Evolutionary conservation across 2,113 vertebrate genomes (phyloP).

Genomic region (Colossoma macropomum): DNA sequence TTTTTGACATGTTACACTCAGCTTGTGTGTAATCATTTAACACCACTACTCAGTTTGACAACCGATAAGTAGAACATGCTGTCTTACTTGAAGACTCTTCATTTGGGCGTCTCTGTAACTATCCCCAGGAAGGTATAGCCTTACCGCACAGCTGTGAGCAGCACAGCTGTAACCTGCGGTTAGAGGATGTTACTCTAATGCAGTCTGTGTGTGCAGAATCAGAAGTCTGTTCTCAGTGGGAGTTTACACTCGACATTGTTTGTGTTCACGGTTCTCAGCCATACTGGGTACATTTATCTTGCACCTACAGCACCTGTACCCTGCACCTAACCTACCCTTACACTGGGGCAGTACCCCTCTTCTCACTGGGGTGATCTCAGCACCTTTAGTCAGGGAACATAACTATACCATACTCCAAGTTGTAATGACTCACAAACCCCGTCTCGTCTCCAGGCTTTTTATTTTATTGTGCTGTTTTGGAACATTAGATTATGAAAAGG

Average conservation of each 20-base stretch:
- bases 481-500: too few species aligned
- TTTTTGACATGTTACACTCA: too few species aligned
- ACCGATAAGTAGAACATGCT: neutral
- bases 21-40: too few species aligned
- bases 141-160: neutral
- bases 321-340: too few species aligned
- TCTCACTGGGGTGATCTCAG: too few species aligned
- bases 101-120: constrained; percentile 33
- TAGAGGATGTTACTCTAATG: neutral
- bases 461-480: too few species aligned
- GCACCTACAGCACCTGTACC: too few species aligned
- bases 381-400: too few species aligned
- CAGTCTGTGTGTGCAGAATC: neutral
- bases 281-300: neutral
- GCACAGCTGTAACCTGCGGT: constrained; percentile 53
- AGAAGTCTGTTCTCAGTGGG: neutral
- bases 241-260: neutral
- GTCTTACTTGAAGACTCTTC: constrained; percentile 40
- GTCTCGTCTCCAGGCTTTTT: too few species aligned
- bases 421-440: too few species aligned
- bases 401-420: too few species aligned
- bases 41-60: neutral
- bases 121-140: neutral
- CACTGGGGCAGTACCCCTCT: too few species aligned
- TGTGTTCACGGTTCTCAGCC: neutral